These are phyloP conservation scores for Papilio polytes DNA, from an alignment of 1,140 invertebrate species.

Conservation along the genomic window DNA sequence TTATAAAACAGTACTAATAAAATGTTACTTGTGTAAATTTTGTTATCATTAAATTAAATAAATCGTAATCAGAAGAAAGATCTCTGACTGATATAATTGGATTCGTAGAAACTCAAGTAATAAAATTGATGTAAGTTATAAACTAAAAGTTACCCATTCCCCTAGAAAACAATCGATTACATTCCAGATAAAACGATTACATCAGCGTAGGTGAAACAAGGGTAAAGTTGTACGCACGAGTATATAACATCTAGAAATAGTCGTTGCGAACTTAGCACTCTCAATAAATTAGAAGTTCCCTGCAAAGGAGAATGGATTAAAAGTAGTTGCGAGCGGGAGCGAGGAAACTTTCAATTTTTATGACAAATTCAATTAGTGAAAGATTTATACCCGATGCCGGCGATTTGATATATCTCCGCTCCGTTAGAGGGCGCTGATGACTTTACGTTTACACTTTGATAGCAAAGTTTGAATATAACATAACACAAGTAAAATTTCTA, in stretches of 20 bases:
- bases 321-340: constrained; percentile 77
- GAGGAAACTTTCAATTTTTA: constrained; percentile 82
- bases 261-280: constrained; percentile 80
- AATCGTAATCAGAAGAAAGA: constrained; percentile 11
- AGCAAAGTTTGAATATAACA: constrained; percentile 62
- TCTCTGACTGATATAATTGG: constrained; percentile 35
- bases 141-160: constrained; percentile 33
- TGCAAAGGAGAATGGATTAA: constrained; percentile 81
- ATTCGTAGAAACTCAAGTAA: constrained; percentile 33
- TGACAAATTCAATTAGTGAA: constrained; percentile 81
- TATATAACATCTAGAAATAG: constrained; percentile 62
- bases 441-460: constrained; percentile 63
- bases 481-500: background rate
- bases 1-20: no score
- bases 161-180: constrained; percentile 48
- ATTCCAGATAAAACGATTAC: constrained; percentile 64
- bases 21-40: constrained; percentile 1
- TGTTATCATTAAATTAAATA: constrained; percentile 23
- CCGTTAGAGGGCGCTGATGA: constrained; percentile 54
- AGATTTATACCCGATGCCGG: constrained; percentile 73
- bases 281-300: constrained; percentile 82
- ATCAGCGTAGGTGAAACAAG: constrained; percentile 71
- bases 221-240: constrained; percentile 62
- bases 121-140: constrained; percentile 42
- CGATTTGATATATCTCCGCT: constrained; percentile 55